Evolutionary conservation across 2,797 vertebrate genomes (phyloP).

Genomic region (Nasua narica): DNA sequence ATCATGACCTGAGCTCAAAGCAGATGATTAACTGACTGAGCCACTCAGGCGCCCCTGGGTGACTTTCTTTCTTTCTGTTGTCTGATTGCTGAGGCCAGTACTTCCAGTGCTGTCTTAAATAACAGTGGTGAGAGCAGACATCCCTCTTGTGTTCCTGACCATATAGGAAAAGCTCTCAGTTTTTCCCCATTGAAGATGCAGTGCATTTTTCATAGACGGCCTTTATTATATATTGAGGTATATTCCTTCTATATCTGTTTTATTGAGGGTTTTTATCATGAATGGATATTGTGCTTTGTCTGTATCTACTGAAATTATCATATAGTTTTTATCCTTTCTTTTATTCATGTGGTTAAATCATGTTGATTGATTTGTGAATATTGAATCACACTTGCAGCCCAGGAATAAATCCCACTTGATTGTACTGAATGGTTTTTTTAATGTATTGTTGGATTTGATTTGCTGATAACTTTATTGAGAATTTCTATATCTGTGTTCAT

Average conservation of each 20-base stretch:
- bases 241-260: background rate
- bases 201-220: background rate
- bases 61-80: background rate
- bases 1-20: no score
- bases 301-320: background rate
- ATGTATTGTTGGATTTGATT: background rate
- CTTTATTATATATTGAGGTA: background rate
- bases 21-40: no score
- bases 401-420: background rate
- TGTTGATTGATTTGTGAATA: background rate
- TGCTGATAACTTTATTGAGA: background rate
- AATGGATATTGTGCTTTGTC: background rate
- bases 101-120: background rate
- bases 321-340: background rate
- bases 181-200: background rate
- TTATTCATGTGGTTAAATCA: background rate
- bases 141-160: background rate
- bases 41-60: no score
- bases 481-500: background rate
- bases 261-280: background rate
- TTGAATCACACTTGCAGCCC: background rate
- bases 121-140: background rate
- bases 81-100: background rate
- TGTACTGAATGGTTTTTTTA: background rate
- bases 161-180: background rate